Base-by-base conservation (phyloP, 64 coral and sea anemone species). In the Pocillopora damicornis region DNA sequence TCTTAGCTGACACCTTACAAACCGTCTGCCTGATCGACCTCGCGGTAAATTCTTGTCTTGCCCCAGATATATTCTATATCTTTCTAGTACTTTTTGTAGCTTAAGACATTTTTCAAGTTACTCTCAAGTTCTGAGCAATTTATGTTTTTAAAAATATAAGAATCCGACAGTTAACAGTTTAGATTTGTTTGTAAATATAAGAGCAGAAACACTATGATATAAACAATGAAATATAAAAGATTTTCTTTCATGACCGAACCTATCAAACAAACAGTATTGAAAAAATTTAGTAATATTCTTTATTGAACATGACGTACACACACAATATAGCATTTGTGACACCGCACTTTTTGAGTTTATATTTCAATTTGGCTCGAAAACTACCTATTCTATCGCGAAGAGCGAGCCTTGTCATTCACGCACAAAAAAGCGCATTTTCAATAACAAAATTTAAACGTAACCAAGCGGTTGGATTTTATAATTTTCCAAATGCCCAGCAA, bases 171-270 rank as follows among this genome's bases (percentile, higher is more conserved):
- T 75, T 36, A 75, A 16, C 16, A 26, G 35, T 37, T 75, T 16
- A 37, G 74, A 75, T 75, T 75, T 75, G 74, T 75, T 75, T 75
- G 74, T 75, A 75, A 75, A 75, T 75, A 16, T 17, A 75, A 75
- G 74, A 38, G 74, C 35, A 17, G 30, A 75, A 75, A 75, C 74
- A 71, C 10, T 71, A 37, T 75, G 74, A 75, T 37, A 75, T 75
- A 51, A 51, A 51, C 37, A 12, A 35, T 42, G 13, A 75, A 15
- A 75, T 75, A 38, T 38, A 75, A 75, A 75, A 37, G 74, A 75
- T 75, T 37, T 75, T 23, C 11, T 75, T 36, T 75, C 74, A 75
- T 75, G 74, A 75, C 74, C 16, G 37, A 30, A 75, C 74, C 16
- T 37, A 15, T 75, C 13, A 75, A 42, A 17, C 13, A 38, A 30